These are phyloP conservation scores for Abrostola tripartita DNA, from an alignment of 2,888 invertebrate species.

Conservation along the genomic window DNA sequence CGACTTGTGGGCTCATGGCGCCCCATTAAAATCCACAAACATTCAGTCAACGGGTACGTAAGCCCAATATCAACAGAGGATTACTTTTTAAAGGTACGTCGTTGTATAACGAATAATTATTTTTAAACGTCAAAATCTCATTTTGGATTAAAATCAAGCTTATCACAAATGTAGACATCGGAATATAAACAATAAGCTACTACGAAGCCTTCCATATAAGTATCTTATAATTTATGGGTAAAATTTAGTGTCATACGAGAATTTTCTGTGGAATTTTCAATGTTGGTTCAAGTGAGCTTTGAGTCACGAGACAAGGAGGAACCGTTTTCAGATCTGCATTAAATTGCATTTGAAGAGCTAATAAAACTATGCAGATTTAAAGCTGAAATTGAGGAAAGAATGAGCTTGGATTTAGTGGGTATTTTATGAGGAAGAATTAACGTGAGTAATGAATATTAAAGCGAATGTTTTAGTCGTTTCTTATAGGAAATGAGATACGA, in stretches of 20 bases:
- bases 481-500: not conserved
- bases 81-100: constrained; percentile 4
- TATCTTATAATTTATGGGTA: constrained; percentile 2
- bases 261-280: constrained; percentile 53
- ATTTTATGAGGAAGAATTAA: constrained; percentile 4
- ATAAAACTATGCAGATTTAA: constrained; percentile 46
- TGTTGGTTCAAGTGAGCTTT: constrained; percentile 57
- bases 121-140: not conserved
- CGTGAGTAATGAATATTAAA: constrained; percentile 23
- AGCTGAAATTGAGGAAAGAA: constrained; percentile 45
- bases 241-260: constrained; percentile 10
- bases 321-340: constrained; percentile 51
- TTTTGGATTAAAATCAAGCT: constrained; percentile 38
- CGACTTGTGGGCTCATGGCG: constrained; percentile 19
- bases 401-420: constrained; percentile 16
- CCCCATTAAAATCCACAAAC: constrained; percentile 20
- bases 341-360: constrained; percentile 62
- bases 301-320: constrained; percentile 49
- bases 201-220: not conserved
- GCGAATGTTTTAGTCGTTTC: constrained; percentile 1
- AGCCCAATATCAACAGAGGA: constrained; percentile 32
- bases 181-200: constrained; percentile 11
- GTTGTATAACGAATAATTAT: constrained; percentile 9
- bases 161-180: constrained; percentile 1
- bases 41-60: constrained; percentile 27